Evolutionary conservation across 2,888 invertebrate genomes (phyloP).

Genomic region (Heliconius cydno): DNA sequence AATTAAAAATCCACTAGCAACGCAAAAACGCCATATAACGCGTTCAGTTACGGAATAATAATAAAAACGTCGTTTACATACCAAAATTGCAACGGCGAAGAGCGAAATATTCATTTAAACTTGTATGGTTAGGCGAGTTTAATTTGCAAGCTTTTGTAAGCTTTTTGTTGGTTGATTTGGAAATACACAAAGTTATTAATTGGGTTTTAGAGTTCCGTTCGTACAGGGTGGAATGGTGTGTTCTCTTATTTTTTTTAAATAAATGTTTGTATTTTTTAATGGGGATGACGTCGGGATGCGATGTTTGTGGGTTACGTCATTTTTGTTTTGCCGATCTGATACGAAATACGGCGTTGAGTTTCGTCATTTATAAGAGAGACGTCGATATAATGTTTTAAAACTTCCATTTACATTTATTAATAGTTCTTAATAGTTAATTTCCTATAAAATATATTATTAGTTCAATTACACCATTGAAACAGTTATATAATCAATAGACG

Average conservation of each 20-base stretch:
- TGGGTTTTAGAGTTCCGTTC: neutral
- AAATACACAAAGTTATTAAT: slow-evolving; percentile 20
- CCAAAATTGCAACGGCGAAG: slow-evolving; percentile 29
- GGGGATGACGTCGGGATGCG: neutral
- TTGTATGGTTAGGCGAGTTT: slow-evolving; percentile 34
- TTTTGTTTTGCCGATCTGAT: neutral
- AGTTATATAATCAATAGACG: neutral
- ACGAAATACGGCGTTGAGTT: neutral
- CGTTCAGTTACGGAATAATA: slow-evolving; percentile 7
- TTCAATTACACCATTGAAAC: neutral
- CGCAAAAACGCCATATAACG: neutral
- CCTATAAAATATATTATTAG: neutral
- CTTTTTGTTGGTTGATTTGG: slow-evolving; percentile 21
- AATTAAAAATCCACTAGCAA: neutral
- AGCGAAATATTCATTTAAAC: slow-evolving; percentile 35
- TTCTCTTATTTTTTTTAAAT: neutral
- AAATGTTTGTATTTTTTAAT: neutral
- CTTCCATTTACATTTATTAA: neutral
- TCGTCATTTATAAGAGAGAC: no score
- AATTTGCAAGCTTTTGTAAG: slow-evolving; percentile 33
- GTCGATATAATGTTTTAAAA: neutral
- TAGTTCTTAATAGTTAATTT: neutral
- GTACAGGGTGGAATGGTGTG: neutral
- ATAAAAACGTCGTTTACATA: slow-evolving; percentile 12
- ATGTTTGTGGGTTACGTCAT: neutral